Conservation (phyloP, 92 coral and sea anemone species). For the Palythoa caribaeorum region DNA sequence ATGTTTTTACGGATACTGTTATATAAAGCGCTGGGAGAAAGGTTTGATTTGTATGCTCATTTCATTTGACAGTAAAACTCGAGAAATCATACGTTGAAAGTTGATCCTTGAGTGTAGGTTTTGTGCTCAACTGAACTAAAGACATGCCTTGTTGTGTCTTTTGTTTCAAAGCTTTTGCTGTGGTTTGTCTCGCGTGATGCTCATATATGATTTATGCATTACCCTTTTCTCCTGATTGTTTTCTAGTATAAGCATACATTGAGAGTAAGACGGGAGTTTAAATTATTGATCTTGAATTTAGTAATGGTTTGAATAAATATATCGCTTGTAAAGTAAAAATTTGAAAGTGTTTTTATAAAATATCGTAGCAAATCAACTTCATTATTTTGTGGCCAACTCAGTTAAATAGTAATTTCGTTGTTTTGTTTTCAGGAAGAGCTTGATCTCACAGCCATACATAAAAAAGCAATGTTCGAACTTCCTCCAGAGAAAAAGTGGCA, state of each 20-base stretch:
- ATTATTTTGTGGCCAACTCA: background rate
- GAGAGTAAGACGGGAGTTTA: constrained; percentile 27
- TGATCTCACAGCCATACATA: constrained; percentile 95
- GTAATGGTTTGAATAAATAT: background rate
- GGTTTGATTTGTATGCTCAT: constrained; percentile 4
- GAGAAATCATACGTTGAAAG: background rate
- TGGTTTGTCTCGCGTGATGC: constrained; percentile 43
- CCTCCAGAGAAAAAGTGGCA: constrained; percentile 99
- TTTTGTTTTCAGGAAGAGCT: constrained; percentile 90
- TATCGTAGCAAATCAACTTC: background rate
- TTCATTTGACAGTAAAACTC: background rate
- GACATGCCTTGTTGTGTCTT: background rate
- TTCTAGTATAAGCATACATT: background rate
- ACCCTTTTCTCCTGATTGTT: background rate
- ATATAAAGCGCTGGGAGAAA: background rate
- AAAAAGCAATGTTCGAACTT: constrained; percentile 96
- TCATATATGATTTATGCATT: constrained; percentile 19
- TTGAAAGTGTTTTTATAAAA: background rate
- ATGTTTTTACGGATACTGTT: background rate
- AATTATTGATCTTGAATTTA: constrained; percentile 19
- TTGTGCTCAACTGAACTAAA: background rate
- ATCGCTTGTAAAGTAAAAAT: background rate
- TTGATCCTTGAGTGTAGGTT: background rate
- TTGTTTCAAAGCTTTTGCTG: background rate
- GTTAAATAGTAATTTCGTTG: background rate